Percentiles rank a stretch among this genome's conserved stretches.
Conservation (phyloP, 2,113 vertebrate genomes). For the Thermophis baileyi region DNA sequence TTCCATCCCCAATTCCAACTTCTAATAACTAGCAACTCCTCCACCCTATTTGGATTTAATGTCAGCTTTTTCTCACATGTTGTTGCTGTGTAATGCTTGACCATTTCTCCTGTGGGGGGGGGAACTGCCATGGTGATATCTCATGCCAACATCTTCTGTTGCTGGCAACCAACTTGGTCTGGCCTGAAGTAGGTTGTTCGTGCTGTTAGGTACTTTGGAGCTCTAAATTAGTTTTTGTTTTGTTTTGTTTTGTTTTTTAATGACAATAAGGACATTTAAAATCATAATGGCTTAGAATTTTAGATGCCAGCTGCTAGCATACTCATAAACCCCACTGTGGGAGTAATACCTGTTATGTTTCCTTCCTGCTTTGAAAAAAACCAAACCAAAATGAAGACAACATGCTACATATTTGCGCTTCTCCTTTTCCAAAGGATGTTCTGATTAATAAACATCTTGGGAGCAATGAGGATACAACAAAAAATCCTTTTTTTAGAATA, state of each 20-base stretch:
- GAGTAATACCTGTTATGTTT: slow-evolving; percentile 28
- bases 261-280: slow-evolving; percentile 26
- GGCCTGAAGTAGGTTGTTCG: neutral
- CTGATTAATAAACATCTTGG: slow-evolving; percentile 2
- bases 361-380: neutral
- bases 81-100: neutral
- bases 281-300: slow-evolving; percentile 24
- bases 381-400: neutral
- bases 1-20: neutral
- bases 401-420: neutral
- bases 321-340: slow-evolving; percentile 34
- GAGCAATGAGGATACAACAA: neutral
- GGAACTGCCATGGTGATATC: neutral
- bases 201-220: neutral
- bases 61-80: neutral
- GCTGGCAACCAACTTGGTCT: neutral
- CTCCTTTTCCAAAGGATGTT: slow-evolving; percentile 11
- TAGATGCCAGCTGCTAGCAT: slow-evolving; percentile 42
- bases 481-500: slow-evolving; percentile 17
- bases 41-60: neutral
- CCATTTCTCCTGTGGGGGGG: neutral
- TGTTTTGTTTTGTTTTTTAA: neutral
- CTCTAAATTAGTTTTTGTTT: neutral
- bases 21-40: neutral
- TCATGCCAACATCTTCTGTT: neutral